phyloP scores from a whole-genome alignment of 1,140 invertebrate genomes.

The Drosophila nasuta region DNA sequence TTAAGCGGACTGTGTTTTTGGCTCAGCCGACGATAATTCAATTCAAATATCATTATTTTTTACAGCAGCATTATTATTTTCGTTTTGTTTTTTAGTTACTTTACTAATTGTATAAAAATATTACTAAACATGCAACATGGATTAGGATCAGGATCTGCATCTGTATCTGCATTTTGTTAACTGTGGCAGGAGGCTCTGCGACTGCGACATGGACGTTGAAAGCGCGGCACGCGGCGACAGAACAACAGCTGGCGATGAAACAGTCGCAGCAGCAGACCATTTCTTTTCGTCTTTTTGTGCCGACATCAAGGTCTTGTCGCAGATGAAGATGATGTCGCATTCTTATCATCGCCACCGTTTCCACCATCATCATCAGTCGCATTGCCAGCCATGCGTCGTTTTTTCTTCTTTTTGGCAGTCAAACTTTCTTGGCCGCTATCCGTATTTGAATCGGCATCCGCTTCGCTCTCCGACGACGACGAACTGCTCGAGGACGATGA shows the following conservation, averaged over 20 bases:
- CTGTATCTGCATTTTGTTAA: conserved; percentile 42
- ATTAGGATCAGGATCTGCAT: conserved; percentile 15
- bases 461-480: conserved; percentile 88
- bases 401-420: conserved; percentile 94
- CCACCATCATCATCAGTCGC: conserved; percentile 30
- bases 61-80: conserved; percentile 40
- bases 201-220: conserved; percentile 19
- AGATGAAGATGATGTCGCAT: conserved; percentile 40
- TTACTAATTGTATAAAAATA: conserved; percentile 73
- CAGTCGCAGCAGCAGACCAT: conserved; percentile 63
- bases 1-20: conserved; percentile 27
- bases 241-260: conserved; percentile 69
- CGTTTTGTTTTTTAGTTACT: conserved; percentile 16
- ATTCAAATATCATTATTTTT: conserved; percentile 28
- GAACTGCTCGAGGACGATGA: conserved; percentile 90
- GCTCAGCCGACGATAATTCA: conserved; percentile 22
- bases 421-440: conserved; percentile 95
- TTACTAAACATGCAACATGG: conserved; percentile 56
- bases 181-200: conserved; percentile 47
- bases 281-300: conserved; percentile 55
- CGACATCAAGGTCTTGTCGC: conserved; percentile 66
- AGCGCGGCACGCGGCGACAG: conserved; percentile 51
- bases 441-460: conserved; percentile 84
- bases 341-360: conserved; percentile 38
- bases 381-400: conserved; percentile 86